These are phyloP conservation scores for Micrasema longulum DNA, from an alignment of 1,140 invertebrate genomes.

Conservation along the genomic window DNA sequence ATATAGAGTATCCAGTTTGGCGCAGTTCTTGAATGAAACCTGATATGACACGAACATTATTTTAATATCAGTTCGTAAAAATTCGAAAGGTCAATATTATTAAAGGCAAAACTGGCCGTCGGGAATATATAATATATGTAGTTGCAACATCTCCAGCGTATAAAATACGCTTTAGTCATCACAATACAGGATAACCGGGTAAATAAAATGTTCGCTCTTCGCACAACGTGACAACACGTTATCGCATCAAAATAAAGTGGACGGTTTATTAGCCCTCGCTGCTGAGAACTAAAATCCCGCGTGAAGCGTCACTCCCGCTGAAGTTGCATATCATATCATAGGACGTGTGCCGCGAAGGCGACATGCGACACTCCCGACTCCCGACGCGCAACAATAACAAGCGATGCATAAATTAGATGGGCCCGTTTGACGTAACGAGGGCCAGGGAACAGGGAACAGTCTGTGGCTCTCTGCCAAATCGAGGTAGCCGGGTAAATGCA, in stretches of 20 bases:
- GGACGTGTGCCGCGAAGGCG: not conserved
- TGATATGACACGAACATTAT: no score
- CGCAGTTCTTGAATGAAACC: no score
- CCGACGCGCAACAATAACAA: constrained; percentile 22
- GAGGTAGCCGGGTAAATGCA: constrained; percentile 47
- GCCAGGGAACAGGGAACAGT: not conserved
- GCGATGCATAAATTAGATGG: constrained; percentile 22
- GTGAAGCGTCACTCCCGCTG: not conserved
- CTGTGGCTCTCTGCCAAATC: constrained; percentile 47
- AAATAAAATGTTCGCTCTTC: no score
- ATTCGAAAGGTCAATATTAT: not conserved
- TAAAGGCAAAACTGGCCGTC: not conserved
- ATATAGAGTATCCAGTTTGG: no score
- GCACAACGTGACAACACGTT: constrained; percentile 10
- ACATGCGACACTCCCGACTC: no score
- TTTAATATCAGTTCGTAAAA: constrained; percentile 3
- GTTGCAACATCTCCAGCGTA: no score
- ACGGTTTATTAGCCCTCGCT: constrained; percentile 5
- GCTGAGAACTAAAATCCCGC: not conserved
- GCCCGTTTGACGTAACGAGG: constrained; percentile 32
- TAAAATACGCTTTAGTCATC: no score
- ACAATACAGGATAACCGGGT: no score
- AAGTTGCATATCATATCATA: no score
- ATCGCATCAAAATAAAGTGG: constrained; percentile 30
- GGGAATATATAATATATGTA: no score